Evolutionary conservation across 2,113 vertebrate genomes (phyloP), one percentile per base, ranked within the genome.

Genomic region (Paradisaea rubra): DNA sequence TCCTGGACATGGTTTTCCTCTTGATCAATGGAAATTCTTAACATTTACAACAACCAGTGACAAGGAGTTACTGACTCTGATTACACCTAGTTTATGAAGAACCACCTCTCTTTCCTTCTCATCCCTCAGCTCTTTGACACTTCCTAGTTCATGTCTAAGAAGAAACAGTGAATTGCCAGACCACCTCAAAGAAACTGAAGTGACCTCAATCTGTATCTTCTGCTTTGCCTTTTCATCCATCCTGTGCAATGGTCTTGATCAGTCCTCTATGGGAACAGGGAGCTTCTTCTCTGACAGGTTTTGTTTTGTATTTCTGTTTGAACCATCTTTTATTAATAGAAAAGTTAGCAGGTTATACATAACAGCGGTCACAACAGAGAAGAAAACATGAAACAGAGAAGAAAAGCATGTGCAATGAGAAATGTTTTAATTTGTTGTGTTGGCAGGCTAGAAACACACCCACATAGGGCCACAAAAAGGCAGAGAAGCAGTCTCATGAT

Each of bases 391-490:
- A 35, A 87, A 78, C 56, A 78, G 59, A 45, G 44, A 81, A 77
- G 41, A 77, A 91, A 90, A 88, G 50, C 63, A 64, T 86, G 33
- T 74, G 49, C 88, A 86, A 16, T 60, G 47, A 94, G 64, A 83
- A 92, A 84, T 93, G 52, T 92, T 96, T 94, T 86, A 71, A 88
- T 93, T 90, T 91, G 90, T 94, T 96, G 52, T 96, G 52, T 56
- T 94, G 76, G 80, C 88, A 91, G 77, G 64, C 83, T 94, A n/a
- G 66, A 95, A 93, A 93, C 76, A 90, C 82, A 66, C 80, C 86
- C 86, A 91, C 71, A 8, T 35, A 37, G 69, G 88, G 69, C 69
- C 82, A 73, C 70, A 66, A 66, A 60, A 77, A 95, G 79, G 74
- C 1, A 0, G 54, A 94, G 90, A 82, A 78, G 60, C 82, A 90